Conservation (phyloP, 2,888 invertebrate species). For the Hartigia nigra region DNA sequence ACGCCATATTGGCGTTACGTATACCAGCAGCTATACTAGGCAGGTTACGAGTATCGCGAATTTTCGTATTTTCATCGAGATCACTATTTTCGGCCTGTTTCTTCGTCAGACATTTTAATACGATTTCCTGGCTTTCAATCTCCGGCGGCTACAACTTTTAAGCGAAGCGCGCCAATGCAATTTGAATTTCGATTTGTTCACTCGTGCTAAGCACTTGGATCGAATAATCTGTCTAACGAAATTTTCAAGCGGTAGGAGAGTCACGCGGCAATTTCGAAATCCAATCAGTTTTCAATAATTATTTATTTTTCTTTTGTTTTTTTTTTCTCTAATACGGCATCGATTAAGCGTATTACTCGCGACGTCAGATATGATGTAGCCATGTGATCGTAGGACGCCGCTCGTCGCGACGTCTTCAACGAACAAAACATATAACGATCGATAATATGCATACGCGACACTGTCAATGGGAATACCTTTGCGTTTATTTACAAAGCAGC, state of each 20-base stretch:
- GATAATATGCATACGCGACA: neutral
- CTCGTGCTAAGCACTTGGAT: neutral
- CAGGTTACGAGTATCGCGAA: neutral
- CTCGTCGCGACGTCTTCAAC: neutral
- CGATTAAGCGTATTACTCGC: neutral
- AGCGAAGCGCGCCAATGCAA: neutral
- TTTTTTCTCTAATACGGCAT: neutral
- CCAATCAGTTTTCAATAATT: neutral
- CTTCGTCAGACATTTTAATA: neutral
- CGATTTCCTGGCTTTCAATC: neutral
- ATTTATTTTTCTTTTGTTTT: neutral
- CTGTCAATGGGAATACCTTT: neutral
- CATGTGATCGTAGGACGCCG: neutral
- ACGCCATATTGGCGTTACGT: constrained; percentile 34
- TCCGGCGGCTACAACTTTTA: neutral
- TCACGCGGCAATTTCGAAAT: neutral
- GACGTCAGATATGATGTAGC: constrained; percentile 1
- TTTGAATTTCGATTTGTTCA: neutral
- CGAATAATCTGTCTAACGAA: neutral
- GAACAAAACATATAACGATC: neutral
- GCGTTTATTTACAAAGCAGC: neutral
- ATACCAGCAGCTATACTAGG: neutral
- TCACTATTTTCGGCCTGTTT: neutral
- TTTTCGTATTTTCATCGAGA: neutral
- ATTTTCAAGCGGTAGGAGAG: neutral